phyloP scores from a whole-genome alignment of 1,140 invertebrate species.

The Drosophila sp. region DNA sequence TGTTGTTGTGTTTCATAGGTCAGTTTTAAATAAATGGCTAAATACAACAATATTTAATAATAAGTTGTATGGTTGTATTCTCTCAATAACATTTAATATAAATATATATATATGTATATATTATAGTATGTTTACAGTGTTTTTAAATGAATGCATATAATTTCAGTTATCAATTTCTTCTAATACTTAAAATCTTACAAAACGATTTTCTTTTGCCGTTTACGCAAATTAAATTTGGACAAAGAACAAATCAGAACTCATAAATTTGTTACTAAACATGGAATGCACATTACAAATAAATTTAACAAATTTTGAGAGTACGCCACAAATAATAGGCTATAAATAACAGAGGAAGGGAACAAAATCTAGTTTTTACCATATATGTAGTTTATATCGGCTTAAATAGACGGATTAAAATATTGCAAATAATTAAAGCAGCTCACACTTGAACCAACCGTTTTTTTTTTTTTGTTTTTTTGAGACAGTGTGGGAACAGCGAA shows the following conservation, averaged over 20 bases:
- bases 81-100: constrained; percentile 20
- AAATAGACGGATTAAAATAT: constrained; percentile 71
- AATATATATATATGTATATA: constrained; percentile 6
- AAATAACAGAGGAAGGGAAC: constrained; percentile 39
- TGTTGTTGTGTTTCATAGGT: constrained; percentile 27
- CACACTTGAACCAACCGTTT: constrained; percentile 46
- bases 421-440: constrained; percentile 61
- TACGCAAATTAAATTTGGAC: constrained; percentile 74
- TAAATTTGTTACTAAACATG: constrained; percentile 61
- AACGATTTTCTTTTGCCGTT: constrained; percentile 28
- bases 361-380: constrained; percentile 35
- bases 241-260: constrained; percentile 34
- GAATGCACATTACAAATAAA: constrained; percentile 73
- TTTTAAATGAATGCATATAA: constrained; percentile 35
- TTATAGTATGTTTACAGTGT: constrained; percentile 41
- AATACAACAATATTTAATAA: constrained; percentile 51
- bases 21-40: constrained; percentile 62
- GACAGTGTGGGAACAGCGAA: constrained; percentile 55
- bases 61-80: constrained; percentile 29
- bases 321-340: constrained; percentile 47
- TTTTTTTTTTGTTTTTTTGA: constrained; percentile 35
- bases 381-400: constrained; percentile 16
- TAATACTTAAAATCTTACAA: constrained; percentile 71
- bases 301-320: constrained; percentile 42
- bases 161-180: constrained; percentile 43